Percentiles rank a stretch among this genome's conserved stretches.
phyloP scores from a whole-genome alignment of 1,140 invertebrate species.

The Ips typographus region DNA sequence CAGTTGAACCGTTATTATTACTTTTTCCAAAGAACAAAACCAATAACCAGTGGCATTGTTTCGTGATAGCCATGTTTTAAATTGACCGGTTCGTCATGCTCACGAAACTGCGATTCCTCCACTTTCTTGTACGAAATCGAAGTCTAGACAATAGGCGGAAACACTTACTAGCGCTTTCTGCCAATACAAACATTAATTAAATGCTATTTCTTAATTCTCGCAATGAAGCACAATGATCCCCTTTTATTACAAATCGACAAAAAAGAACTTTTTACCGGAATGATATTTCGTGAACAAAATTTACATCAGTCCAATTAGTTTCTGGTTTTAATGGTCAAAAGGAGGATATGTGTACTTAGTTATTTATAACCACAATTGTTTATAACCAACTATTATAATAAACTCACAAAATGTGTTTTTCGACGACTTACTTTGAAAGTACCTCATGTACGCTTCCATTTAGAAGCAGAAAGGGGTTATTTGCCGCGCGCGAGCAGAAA shows the following conservation, averaged over 20 bases:
- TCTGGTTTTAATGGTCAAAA: no score
- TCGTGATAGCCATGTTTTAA: conserved; percentile 19
- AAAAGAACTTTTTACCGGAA: background rate
- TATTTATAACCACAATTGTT: no score
- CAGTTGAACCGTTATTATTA: no score
- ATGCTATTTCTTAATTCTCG: conserved; percentile 32
- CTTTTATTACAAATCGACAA: conserved; percentile 15
- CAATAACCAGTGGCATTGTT: conserved; percentile 11
- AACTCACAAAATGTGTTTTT: no score
- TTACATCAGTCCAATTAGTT: no score
- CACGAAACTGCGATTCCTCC: conserved; percentile 37
- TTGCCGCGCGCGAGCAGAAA: no score
- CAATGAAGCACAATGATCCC: conserved; percentile 29
- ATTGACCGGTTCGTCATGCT: conserved; percentile 33
- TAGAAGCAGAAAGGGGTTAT: no score
- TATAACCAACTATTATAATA: no score
- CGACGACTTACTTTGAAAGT: no score
- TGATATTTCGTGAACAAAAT: no score
- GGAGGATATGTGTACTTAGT: no score
- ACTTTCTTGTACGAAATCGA: conserved; percentile 35
- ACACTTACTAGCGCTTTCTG: conserved; percentile 36
- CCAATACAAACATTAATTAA: conserved; percentile 39
- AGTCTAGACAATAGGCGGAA: conserved; percentile 30
- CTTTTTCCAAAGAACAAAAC: background rate
- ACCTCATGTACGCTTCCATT: no score